Evolutionary conservation across 2,888 invertebrate genomes (phyloP).

Genomic region (Malthinus seriepunctatus): DNA sequence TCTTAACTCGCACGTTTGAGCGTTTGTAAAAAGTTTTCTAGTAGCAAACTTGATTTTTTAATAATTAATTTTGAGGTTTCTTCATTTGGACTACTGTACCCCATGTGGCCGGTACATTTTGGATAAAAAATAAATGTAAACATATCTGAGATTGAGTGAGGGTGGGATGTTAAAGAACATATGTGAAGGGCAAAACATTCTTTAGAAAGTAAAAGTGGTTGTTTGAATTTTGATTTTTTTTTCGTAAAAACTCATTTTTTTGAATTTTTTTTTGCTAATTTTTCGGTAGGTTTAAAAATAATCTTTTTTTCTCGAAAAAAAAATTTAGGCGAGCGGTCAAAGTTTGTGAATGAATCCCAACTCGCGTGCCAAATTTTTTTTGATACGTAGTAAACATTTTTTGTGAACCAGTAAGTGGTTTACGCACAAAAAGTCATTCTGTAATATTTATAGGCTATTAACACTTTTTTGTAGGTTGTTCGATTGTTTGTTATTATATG

Average conservation of each 20-base stretch:
- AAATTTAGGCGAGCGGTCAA: conserved; percentile 12
- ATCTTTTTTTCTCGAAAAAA: conserved; percentile 2
- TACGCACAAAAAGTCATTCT: conserved; percentile 32
- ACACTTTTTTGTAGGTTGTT: conserved; percentile 30
- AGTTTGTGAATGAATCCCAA: conserved; percentile 26
- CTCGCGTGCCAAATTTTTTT: conserved; percentile 32
- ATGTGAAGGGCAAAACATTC: conserved; percentile 21
- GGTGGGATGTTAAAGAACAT: conserved; percentile 27
- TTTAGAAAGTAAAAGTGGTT: conserved; percentile 30
- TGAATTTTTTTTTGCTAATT: neutral
- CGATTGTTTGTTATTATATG: conserved; percentile 29
- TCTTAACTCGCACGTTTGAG: neutral
- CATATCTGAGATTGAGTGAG: conserved; percentile 35
- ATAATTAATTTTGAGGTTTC: neutral
- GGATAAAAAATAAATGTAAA: conserved; percentile 34
- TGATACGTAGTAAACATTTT: conserved; percentile 29
- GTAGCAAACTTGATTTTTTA: neutral
- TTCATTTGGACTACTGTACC: conserved; percentile 25
- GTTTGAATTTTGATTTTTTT: conserved; percentile 12
- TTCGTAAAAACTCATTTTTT: neutral
- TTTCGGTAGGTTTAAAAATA: neutral
- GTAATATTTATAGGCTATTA: conserved; percentile 32
- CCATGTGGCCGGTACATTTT: conserved; percentile 30
- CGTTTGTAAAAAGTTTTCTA: neutral
- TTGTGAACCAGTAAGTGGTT: conserved; percentile 28